phyloP scores from a whole-genome alignment of 2,113 vertebrate genomes.

The Passer montanus region DNA sequence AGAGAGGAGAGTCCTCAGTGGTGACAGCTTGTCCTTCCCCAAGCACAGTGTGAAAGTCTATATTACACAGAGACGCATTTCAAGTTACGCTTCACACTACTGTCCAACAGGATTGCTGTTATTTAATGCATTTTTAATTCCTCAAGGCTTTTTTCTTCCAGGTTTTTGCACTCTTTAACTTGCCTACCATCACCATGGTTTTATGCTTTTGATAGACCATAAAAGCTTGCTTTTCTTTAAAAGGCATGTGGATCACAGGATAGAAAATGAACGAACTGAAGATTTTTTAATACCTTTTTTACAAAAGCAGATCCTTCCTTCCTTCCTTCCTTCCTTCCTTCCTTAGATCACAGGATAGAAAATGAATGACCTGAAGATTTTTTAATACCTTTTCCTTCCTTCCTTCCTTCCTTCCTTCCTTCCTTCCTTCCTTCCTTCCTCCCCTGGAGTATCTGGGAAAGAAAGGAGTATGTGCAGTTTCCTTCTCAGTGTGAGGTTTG shows the following conservation, averaged over 20 bases:
- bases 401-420: no score
- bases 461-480: not conserved
- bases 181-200: not conserved
- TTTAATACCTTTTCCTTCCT: no score
- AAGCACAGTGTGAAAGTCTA: not conserved
- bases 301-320: not conserved
- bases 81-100: not conserved
- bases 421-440: no score
- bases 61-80: not conserved
- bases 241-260: not conserved
- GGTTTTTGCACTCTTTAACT: not conserved
- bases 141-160: not conserved
- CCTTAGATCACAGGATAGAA: no score
- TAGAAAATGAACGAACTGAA: not conserved
- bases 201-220: not conserved
- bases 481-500: not conserved
- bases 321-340: no score
- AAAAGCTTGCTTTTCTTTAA: not conserved
- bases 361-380: no score
- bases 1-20: not conserved
- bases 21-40: not conserved
- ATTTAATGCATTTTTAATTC: not conserved
- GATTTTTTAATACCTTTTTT: not conserved
- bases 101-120: not conserved
- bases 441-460: not conserved